phyloP scores from a whole-genome alignment of 2,888 invertebrate genomes.

The Pammene fasciana region DNA sequence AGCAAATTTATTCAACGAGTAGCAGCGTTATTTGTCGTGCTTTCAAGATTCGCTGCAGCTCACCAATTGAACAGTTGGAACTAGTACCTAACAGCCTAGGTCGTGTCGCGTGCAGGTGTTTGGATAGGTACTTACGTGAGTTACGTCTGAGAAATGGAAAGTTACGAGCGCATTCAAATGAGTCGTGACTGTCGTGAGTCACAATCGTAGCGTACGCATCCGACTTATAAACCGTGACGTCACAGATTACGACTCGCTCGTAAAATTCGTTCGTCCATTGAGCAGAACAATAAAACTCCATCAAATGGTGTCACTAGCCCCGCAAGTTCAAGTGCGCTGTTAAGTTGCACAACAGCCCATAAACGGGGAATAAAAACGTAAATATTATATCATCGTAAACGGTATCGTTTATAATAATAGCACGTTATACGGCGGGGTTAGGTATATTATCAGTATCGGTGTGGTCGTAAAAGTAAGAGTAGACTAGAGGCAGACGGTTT shows the following conservation, averaged over 20 bases:
- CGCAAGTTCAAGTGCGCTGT: conserved; percentile 81
- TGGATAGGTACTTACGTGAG: conserved; percentile 46
- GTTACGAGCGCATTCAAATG: conserved; percentile 64
- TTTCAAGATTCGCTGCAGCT: conserved; percentile 4
- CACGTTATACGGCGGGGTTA: conserved; percentile 53
- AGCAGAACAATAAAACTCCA: conserved; percentile 80
- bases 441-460: conserved; percentile 78
- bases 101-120: conserved; percentile 45
- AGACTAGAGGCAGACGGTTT: conserved; percentile 80
- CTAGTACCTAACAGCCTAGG: conserved; percentile 33
- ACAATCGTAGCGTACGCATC: conserved; percentile 61
- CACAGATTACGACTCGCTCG: conserved; percentile 77
- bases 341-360: conserved; percentile 79
- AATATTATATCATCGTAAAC: conserved; percentile 62
- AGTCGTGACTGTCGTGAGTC: conserved; percentile 67
- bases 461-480: conserved; percentile 72
- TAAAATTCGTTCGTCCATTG: conserved; percentile 80
- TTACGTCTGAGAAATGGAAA: conserved; percentile 65
- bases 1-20: neutral
- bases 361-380: conserved; percentile 78
- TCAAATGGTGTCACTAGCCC: conserved; percentile 81
- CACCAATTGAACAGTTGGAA: conserved; percentile 44
- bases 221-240: conserved; percentile 66
- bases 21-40: neutral
- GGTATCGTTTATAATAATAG: conserved; percentile 66